Conservation (phyloP, 37 sponge, comb jelly and placozoan species). For the Trichoplax adhaerens region DNA sequence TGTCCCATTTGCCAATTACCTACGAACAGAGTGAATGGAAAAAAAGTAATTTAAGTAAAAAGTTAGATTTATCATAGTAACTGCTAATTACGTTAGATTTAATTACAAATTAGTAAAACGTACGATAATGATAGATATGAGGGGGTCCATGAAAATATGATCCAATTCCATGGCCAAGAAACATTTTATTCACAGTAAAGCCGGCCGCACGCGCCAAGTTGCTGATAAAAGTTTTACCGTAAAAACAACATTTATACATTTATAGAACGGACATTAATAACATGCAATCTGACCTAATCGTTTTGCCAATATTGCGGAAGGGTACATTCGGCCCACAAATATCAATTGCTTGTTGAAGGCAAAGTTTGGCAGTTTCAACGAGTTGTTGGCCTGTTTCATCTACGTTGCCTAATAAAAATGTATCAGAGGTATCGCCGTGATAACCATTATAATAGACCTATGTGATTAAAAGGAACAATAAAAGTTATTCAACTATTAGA, state of each 20-base stretch:
- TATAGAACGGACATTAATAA: not conserved
- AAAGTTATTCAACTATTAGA: too few relatives aligned
- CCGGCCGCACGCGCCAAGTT: conserved; percentile 5
- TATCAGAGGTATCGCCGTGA: conserved; percentile 8
- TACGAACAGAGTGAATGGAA: too few relatives aligned
- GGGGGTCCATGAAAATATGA: conserved; percentile 18
- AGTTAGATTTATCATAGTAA: too few relatives aligned
- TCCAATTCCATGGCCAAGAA: conserved; percentile 30
- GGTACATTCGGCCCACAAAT: conserved; percentile 1
- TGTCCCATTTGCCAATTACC: too few relatives aligned
- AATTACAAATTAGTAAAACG: too few relatives aligned
- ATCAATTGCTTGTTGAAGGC: conserved; percentile 7
- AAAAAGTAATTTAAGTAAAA: too few relatives aligned
- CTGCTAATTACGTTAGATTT: too few relatives aligned
- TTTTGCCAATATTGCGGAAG: conserved; percentile 6
- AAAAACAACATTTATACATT: not conserved
- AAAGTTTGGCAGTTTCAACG: not conserved
- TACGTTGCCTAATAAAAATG: conserved; percentile 6
- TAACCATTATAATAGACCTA: not conserved
- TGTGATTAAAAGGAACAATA: too few relatives aligned
- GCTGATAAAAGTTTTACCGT: conserved; percentile 1
- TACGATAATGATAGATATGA: conserved; percentile 15
- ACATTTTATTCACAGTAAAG: conserved; percentile 24
- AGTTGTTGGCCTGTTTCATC: conserved; percentile 7
- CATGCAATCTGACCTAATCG: conserved; percentile 2